Conservation (phyloP, 2,888 invertebrate genomes). For the Drosophila sordidula region DNA sequence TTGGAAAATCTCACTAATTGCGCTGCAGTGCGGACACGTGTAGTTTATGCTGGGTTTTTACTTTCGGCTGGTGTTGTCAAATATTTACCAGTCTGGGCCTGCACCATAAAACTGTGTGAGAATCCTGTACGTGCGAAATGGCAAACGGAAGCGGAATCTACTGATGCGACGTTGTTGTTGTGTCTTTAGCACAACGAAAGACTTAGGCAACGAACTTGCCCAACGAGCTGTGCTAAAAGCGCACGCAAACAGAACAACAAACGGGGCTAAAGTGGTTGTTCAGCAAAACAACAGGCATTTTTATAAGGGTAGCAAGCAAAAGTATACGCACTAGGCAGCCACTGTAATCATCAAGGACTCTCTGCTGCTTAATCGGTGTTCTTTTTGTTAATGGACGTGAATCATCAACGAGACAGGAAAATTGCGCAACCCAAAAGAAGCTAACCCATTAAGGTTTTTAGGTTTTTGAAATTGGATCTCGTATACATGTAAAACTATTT, state of each 20-base stretch:
- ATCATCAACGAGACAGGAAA: not conserved
- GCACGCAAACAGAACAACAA: constrained; percentile 1
- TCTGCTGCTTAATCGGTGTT: not conserved
- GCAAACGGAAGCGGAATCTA: constrained; percentile 59
- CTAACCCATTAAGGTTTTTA: not conserved
- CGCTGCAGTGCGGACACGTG: constrained; percentile 48
- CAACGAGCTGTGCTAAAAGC: constrained; percentile 6
- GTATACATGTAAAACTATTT: not conserved
- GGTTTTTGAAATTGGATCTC: not conserved
- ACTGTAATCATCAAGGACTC: constrained; percentile 7
- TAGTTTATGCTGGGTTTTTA: constrained; percentile 45
- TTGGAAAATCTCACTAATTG: constrained; percentile 60
- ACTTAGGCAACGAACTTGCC: constrained; percentile 57
- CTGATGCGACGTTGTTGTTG: constrained; percentile 35
- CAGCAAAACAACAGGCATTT: constrained; percentile 14
- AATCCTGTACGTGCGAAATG: constrained; percentile 59
- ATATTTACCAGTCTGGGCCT: constrained; percentile 45
- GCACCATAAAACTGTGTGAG: constrained; percentile 30
- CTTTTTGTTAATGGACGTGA: constrained; percentile 19
- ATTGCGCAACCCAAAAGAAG: not conserved
- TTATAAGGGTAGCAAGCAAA: constrained; percentile 6
- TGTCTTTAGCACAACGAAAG: constrained; percentile 32
- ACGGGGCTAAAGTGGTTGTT: constrained; percentile 4
- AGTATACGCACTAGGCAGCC: not conserved
- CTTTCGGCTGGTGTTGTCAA: constrained; percentile 39